Evolutionary conservation across 2,113 vertebrate genomes (phyloP).

Genomic region (Anhinga anhinga): DNA sequence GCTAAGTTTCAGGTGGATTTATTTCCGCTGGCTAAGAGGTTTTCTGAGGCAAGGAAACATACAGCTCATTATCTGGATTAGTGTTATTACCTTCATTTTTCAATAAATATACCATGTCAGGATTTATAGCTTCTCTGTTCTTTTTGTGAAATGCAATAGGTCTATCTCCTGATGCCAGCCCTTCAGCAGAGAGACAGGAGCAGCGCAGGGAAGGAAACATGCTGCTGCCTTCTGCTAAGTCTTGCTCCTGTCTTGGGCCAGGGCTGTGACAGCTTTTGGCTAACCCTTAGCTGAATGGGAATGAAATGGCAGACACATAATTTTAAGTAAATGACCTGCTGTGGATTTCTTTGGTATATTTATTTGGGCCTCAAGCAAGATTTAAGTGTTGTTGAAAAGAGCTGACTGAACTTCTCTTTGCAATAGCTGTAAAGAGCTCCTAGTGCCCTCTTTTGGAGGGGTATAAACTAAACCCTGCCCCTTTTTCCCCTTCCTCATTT

Average conservation of each 20-base stretch:
- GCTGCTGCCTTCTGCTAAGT: background rate
- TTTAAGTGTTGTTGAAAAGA: background rate
- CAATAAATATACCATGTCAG: background rate
- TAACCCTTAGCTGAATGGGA: background rate
- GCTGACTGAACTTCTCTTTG: background rate
- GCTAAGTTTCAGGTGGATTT: background rate
- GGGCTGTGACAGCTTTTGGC: background rate
- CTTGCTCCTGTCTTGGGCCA: background rate
- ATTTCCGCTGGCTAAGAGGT: background rate
- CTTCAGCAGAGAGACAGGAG: background rate
- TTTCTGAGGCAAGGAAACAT: background rate
- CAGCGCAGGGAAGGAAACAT: background rate
- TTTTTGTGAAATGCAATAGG: background rate
- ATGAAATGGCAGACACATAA: background rate
- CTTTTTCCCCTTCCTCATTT: background rate
- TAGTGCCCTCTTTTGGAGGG: background rate
- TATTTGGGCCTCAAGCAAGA: background rate
- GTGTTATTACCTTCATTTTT: background rate
- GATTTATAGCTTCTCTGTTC: background rate
- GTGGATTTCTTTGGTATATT: background rate
- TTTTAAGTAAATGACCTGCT: background rate
- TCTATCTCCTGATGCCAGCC: background rate
- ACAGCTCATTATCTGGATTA: constrained; percentile 9
- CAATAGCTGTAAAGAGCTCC: background rate
- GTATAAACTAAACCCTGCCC: background rate